phyloP scores from a whole-genome alignment of 2,888 invertebrate genomes.

The Coenonympha glycerion region DNA sequence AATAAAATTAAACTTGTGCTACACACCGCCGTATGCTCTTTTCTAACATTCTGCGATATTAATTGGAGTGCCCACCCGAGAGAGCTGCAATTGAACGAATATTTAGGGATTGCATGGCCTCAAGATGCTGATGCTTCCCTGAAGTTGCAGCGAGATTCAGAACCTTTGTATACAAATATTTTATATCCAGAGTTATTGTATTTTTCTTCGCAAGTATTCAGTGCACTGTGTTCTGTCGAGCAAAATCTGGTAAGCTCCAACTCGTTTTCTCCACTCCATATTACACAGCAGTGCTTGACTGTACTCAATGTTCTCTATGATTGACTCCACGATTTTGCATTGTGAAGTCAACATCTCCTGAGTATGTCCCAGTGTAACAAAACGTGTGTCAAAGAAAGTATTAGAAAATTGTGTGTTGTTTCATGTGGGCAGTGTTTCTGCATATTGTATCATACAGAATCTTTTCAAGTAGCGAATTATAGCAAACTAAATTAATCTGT shows the following conservation, averaged over 20 bases:
- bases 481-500: too few relatives aligned
- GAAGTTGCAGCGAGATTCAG: conserved; percentile 76
- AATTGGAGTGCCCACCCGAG: conserved; percentile 87
- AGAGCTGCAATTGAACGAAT: conserved; percentile 52
- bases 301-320: too few relatives aligned
- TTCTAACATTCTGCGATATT: conserved; percentile 84
- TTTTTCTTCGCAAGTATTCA: conserved; percentile 58
- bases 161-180: conserved; percentile 80
- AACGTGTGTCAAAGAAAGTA: too few relatives aligned
- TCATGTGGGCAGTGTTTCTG: too few relatives aligned
- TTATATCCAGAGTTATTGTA: conserved; percentile 71
- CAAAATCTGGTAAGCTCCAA: conserved; percentile 51
- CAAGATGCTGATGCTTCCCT: conserved; percentile 53
- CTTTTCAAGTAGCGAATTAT: too few relatives aligned
- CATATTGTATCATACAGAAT: too few relatives aligned
- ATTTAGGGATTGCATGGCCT: conserved; percentile 60
- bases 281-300: too few relatives aligned
- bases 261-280: too few relatives aligned
- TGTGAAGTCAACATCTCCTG: too few relatives aligned
- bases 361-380: too few relatives aligned
- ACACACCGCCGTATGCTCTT: conserved; percentile 77
- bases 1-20: conserved; percentile 57
- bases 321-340: too few relatives aligned
- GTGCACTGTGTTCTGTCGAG: conserved; percentile 45
- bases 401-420: too few relatives aligned